phyloP scores from a whole-genome alignment of 2,888 invertebrate species.

The Thymelicus lineola region DNA sequence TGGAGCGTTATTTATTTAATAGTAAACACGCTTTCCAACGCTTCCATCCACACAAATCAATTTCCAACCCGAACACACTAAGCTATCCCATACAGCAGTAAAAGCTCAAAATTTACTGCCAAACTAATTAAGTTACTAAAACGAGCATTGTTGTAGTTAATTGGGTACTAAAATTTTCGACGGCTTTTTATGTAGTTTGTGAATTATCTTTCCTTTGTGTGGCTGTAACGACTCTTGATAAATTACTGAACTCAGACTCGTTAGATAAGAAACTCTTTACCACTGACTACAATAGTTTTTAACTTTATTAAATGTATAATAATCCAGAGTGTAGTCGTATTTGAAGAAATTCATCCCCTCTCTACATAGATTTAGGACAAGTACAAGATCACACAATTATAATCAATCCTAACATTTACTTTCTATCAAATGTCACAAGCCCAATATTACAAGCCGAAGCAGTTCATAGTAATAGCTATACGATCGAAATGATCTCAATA shows the following conservation, averaged over 20 bases:
- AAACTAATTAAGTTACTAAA: constrained; percentile 33
- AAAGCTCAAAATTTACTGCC: constrained; percentile 31
- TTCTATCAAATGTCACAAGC: no score
- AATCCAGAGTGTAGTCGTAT: no score
- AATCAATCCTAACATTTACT: no score
- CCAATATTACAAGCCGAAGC: constrained; percentile 40
- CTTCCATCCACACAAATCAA: not conserved
- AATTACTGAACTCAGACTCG: not conserved
- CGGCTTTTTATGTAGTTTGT: constrained; percentile 36
- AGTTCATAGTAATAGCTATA: constrained; percentile 36
- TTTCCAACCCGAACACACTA: not conserved
- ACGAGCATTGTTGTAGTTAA: constrained; percentile 38
- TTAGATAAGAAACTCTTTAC: not conserved
- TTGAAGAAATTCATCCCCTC: no score
- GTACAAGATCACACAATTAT: no score
- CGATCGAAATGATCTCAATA: constrained; percentile 20
- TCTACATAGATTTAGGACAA: no score
- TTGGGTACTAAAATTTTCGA: constrained; percentile 38
- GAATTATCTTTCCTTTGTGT: constrained; percentile 31
- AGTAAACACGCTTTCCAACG: no score
- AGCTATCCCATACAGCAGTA: constrained; percentile 15
- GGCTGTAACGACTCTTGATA: not conserved
- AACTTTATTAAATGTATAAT: no score
- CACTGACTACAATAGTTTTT: no score
- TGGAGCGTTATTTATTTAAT: no score